phyloP scores from a whole-genome alignment of 1,140 invertebrate species.

The Formica selysi region DNA sequence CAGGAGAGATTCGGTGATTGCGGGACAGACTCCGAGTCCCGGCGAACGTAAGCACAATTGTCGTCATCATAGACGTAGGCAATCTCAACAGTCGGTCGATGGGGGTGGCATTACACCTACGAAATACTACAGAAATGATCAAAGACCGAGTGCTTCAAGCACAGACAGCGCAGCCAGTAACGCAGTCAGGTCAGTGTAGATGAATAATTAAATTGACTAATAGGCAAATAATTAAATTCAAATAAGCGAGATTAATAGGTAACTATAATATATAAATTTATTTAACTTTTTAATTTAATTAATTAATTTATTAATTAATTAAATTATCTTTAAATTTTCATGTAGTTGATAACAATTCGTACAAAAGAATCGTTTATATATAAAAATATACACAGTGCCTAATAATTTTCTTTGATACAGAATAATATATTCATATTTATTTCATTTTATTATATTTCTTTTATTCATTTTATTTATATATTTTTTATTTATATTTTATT shows the following conservation, averaged over 20 bases:
- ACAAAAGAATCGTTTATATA: not conserved
- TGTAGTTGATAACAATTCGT: not conserved
- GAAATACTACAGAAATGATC: slow-evolving; percentile 88
- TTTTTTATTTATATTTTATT: no score
- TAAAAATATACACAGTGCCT: not conserved
- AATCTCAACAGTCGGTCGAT: slow-evolving; percentile 89
- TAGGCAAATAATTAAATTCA: not conserved
- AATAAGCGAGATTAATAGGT: not conserved
- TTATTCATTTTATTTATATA: no score
- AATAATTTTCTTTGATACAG: no score
- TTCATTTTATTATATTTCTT: no score
- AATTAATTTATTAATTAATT: no score
- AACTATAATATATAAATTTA: not conserved
- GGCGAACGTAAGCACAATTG: slow-evolving; percentile 84
- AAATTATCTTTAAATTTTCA: not conserved
- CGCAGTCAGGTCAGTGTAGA: slow-evolving; percentile 79
- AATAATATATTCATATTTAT: no score
- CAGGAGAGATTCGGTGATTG: slow-evolving; percentile 89
- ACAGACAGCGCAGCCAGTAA: slow-evolving; percentile 88
- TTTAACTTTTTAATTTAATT: not conserved
- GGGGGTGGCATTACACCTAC: slow-evolving; percentile 82
- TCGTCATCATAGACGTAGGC: slow-evolving; percentile 84
- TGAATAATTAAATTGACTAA: slow-evolving; percentile 6
- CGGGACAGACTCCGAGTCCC: slow-evolving; percentile 83
- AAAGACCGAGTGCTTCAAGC: slow-evolving; percentile 93